phyloP scores from a whole-genome alignment of 2,888 invertebrate species.

The Halictus quadricinctus region DNA sequence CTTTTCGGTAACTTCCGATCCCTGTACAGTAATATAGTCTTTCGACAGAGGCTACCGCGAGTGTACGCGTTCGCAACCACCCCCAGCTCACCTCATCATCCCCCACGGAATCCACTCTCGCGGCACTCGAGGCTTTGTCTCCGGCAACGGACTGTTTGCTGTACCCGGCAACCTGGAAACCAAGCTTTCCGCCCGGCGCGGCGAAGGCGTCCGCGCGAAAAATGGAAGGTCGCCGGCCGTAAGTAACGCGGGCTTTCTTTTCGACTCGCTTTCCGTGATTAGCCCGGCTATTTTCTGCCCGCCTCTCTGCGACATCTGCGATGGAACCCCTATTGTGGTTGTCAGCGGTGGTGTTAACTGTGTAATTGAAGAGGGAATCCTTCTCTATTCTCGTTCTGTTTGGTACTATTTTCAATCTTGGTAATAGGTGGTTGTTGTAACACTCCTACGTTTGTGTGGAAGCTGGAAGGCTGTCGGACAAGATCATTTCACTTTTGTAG shows the following conservation, averaged over 20 bases:
- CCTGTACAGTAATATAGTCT: not conserved
- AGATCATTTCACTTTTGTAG: too few relatives aligned
- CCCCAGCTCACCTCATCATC: not conserved
- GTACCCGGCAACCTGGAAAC: not conserved
- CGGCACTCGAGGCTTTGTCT: not conserved
- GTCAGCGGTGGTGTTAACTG: not conserved
- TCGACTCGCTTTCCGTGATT: not conserved
- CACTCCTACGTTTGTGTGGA: not conserved
- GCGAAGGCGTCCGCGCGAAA: not conserved
- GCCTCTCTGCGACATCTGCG: not conserved
- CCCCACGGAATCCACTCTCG: not conserved
- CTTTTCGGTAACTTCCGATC: not conserved
- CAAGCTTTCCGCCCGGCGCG: not conserved
- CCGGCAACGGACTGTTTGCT: not conserved
- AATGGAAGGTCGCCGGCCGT: not conserved
- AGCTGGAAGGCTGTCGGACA: too few relatives aligned
- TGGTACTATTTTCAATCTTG: not conserved
- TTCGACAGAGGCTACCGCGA: not conserved
- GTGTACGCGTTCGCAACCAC: not conserved
- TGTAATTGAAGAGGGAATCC: not conserved
- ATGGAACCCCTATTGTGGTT: not conserved
- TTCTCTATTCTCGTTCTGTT: not conserved
- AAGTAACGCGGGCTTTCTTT: slow-evolving; percentile 7
- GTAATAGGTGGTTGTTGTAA: not conserved
- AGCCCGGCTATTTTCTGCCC: not conserved